Evolutionary conservation across 1,140 invertebrate species (phyloP).

Genomic region (Ooceraea biroi): DNA sequence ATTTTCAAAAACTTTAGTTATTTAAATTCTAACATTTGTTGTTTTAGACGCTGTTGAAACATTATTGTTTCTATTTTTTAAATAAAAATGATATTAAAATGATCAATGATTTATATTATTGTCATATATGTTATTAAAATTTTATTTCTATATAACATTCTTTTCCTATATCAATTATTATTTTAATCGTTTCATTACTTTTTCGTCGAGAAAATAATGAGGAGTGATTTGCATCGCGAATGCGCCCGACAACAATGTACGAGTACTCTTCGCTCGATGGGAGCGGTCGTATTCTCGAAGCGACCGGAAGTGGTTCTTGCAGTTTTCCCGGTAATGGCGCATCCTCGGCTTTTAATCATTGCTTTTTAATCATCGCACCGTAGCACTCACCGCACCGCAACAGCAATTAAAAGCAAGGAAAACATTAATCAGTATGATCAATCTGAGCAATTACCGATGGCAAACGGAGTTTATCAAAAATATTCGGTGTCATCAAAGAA

Average conservation of each 20-base stretch:
- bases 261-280: conserved; percentile 13
- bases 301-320: conserved; percentile 41
- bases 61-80: background rate
- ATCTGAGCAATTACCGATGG: conserved; percentile 26
- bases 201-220: conserved; percentile 64
- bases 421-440: conserved; percentile 39
- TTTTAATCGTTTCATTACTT: conserved; percentile 32
- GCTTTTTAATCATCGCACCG: conserved; percentile 64
- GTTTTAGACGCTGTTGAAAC: background rate
- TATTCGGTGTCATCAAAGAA: conserved; percentile 7
- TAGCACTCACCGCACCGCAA: background rate
- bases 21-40: background rate
- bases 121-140: background rate
- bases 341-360: conserved; percentile 60
- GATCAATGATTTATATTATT: background rate
- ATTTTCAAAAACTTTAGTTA: background rate
- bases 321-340: conserved; percentile 57
- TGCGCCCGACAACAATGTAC: conserved; percentile 60
- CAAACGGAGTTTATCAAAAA: conserved; percentile 3
- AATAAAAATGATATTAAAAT: conserved; percentile 30
- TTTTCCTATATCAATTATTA: conserved; percentile 20
- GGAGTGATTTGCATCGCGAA: conserved; percentile 64
- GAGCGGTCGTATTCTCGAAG: conserved; percentile 35
- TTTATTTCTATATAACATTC: conserved; percentile 16
- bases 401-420: conserved; percentile 62